A percentile compares a stretch with the other conserved stretches of the same genome.
phyloP scores from a whole-genome alignment of 64 coral and sea anemone genomes.

The Pocillopora damicornis region DNA sequence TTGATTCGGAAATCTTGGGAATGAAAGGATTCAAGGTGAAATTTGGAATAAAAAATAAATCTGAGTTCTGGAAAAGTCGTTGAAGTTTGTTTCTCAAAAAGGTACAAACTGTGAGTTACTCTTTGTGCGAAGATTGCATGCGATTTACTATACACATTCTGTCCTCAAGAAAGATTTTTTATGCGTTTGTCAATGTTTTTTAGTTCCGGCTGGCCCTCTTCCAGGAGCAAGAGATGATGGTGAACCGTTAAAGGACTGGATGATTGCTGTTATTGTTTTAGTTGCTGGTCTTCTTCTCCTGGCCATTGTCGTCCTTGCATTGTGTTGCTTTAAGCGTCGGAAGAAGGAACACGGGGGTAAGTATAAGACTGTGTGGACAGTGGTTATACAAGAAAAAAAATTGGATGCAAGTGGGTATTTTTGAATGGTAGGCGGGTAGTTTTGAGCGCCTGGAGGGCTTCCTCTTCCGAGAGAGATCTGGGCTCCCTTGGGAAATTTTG shows the following conservation, averaged over 20 bases:
- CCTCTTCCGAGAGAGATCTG: too few relatives aligned
- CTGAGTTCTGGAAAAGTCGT: too few relatives aligned
- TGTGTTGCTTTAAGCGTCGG: conserved; percentile 74
- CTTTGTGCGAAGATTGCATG: not conserved
- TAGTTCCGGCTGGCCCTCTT: conserved; percentile 24
- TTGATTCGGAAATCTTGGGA: too few relatives aligned
- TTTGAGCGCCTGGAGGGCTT: too few relatives aligned
- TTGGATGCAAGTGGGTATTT: too few relatives aligned
- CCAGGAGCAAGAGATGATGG: not conserved
- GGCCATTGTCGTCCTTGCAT: conserved; percentile 58
- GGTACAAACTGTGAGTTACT: not conserved
- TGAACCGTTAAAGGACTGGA: conserved; percentile 27
- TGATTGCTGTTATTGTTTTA: conserved; percentile 76
- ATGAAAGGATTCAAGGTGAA: too few relatives aligned
- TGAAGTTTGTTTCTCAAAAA: too few relatives aligned
- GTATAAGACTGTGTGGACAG: not conserved
- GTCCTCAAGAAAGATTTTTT: not conserved
- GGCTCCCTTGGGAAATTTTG: too few relatives aligned
- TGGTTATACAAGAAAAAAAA: too few relatives aligned
- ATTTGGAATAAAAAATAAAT: too few relatives aligned
- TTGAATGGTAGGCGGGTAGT: too few relatives aligned
- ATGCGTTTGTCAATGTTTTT: not conserved
- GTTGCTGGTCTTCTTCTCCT: conserved; percentile 67
- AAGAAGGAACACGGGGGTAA: conserved; percentile 80
- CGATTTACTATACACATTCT: too few relatives aligned